Evolutionary conservation across 2,888 invertebrate species (phyloP), one percentile per base, ranked within the genome.

Genomic region (Sesia apiformis): DNA sequence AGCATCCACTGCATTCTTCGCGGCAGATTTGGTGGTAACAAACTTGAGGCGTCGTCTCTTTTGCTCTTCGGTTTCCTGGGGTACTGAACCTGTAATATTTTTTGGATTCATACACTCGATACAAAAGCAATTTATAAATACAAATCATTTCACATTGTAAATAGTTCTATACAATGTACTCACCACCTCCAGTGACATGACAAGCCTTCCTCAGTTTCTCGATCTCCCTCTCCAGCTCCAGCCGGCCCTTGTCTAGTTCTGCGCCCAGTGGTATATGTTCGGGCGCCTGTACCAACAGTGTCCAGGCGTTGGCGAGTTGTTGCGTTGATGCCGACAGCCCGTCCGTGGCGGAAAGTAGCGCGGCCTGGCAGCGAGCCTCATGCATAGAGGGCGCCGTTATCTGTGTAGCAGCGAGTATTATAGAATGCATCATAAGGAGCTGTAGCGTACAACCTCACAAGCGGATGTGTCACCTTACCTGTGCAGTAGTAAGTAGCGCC

Each of bases 321-420:
- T 58, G 59, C 4, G 64, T 56, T 3, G 58, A 52, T 3, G 62
- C 43, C 0, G 65, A 59, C 0, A 77, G 58, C 0, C 57, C 60
- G 5, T 69, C 68, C 0, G 62, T 64, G 0, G 74, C 65, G 0
- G 63, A 60, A 1, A 71, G 56, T 1, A 78, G 57, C 0, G 66
- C 61, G 0, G 67, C 40, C 43, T 68, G 70, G 58, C 75, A 72
- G 6, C 60, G 63, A 0, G 62, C 60, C 4, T 72, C 69, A 1
- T 68, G 62, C n/a, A 75, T 69, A 0, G 67, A 66, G 4, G 75
- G 62, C 0, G 70, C 68, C 49, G 74, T 72, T 52, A 75, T 55
- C 77, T 77, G 58, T 38, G 51, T 67, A 71, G 64, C 23, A 23
- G 23, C 23, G 23, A 23, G 23, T 23, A 23, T 23, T 23, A 23